phyloP scores from a whole-genome alignment of 1,140 invertebrate species.

The Lepidurus apus region DNA sequence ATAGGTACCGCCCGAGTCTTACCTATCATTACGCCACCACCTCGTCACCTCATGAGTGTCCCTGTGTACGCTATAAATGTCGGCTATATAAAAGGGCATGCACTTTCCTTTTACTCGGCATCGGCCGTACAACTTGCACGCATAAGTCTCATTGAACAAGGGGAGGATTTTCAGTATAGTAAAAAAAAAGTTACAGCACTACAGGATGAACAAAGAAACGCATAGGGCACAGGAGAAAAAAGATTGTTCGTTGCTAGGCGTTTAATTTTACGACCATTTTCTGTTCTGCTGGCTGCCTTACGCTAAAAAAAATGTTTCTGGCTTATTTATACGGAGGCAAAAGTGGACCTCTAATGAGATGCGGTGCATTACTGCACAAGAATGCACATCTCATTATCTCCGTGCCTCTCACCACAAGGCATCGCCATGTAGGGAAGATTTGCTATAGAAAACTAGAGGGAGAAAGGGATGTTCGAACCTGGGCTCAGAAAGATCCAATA shows the following conservation, averaged over 20 bases:
- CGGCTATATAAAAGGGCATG: too few relatives aligned
- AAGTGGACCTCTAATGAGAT: background rate
- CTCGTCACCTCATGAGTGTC: too few relatives aligned
- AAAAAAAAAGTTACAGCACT: too few relatives aligned
- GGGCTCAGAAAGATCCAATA: background rate
- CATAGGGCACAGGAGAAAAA: background rate
- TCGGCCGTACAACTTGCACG: too few relatives aligned
- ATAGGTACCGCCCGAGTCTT: too few relatives aligned
- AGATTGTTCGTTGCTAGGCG: background rate
- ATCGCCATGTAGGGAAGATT: constrained; percentile 3
- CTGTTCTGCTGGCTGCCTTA: background rate
- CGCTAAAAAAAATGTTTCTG: background rate
- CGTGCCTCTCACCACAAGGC: background rate
- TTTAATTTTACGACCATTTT: background rate
- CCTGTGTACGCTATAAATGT: too few relatives aligned
- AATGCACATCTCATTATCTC: constrained; percentile 22
- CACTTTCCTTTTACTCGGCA: too few relatives aligned
- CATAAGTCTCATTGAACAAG: too few relatives aligned
- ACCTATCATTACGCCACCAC: too few relatives aligned
- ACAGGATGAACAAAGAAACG: background rate
- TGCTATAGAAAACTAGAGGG: background rate
- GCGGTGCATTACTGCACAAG: constrained; percentile 17
- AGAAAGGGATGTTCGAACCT: background rate
- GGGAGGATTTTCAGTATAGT: too few relatives aligned
- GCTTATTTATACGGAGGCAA: constrained; percentile 7